phyloP scores from a whole-genome alignment of 1,140 invertebrate genomes.

The Branchinecta lynchi region DNA sequence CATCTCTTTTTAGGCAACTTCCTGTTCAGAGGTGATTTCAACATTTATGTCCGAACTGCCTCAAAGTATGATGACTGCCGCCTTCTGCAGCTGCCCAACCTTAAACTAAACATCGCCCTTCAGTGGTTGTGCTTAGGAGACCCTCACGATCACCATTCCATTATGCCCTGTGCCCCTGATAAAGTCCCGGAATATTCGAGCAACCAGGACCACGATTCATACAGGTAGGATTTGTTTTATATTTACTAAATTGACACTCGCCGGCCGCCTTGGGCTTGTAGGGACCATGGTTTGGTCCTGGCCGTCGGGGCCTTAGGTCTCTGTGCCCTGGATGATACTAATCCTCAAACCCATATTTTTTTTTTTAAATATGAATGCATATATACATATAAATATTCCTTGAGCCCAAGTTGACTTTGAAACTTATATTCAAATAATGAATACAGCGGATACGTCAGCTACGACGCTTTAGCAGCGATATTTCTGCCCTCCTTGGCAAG shows the following conservation, averaged over 20 bases:
- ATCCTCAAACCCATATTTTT: no score
- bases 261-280: no score
- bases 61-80: constrained; percentile 97
- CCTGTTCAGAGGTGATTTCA: constrained; percentile 65
- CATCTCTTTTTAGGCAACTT: constrained; percentile 46
- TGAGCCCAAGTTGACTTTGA: no score
- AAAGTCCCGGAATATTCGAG: constrained; percentile 93
- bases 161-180: constrained; percentile 89
- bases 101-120: constrained; percentile 68
- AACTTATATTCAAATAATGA: no score
- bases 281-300: no score
- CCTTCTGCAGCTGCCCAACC: constrained; percentile 72
- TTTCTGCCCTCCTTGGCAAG: no score
- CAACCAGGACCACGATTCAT: constrained; percentile 77
- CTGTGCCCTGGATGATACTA: no score
- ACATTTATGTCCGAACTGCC: constrained; percentile 80
- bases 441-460: no score
- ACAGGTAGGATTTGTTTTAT: constrained; percentile 32
- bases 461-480: no score
- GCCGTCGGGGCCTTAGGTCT: no score
- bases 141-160: constrained; percentile 88
- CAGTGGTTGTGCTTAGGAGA: constrained; percentile 83
- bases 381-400: no score
- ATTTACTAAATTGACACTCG: neutral
- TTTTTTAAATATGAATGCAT: no score